A percentile compares a stretch with the other conserved stretches of the same genome.
Conservation (phyloP, 2,888 invertebrate species). For the Lydus trimaculatus region DNA sequence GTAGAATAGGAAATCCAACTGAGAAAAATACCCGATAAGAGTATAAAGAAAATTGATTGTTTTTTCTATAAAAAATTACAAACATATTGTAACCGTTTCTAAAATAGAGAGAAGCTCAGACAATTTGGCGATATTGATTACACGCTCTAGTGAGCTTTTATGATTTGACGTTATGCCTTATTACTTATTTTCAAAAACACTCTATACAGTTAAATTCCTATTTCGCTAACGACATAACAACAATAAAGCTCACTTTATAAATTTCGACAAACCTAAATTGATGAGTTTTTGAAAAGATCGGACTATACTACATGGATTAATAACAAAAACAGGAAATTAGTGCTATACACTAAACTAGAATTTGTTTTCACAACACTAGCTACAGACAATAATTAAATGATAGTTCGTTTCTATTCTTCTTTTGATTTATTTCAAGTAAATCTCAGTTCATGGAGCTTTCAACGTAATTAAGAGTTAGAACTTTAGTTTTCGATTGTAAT, state of each 20-base stretch:
- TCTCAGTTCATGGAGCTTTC: not conserved
- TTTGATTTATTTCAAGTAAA: not conserved
- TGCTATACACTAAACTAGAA: not conserved
- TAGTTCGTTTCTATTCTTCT: not conserved
- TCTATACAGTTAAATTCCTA: conserved; percentile 27
- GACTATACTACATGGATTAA: not conserved
- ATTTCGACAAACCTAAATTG: conserved; percentile 1
- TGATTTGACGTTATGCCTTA: conserved; percentile 38
- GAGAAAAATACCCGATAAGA: not conserved
- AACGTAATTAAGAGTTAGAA: not conserved
- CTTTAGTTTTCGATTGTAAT: not conserved
- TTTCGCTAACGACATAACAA: conserved; percentile 22
- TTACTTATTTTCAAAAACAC: conserved; percentile 22
- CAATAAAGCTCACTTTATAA: conserved; percentile 18
- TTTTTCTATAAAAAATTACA: conserved; percentile 18
- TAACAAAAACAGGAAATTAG: not conserved
- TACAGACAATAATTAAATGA: not conserved
- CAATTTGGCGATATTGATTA: conserved; percentile 44
- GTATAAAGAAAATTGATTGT: conserved; percentile 14
- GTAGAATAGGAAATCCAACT: not conserved
- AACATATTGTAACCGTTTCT: conserved; percentile 23
- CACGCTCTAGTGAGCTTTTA: conserved; percentile 40
- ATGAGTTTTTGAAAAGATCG: not conserved
- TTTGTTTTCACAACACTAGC: not conserved
- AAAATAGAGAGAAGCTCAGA: conserved; percentile 29